Percentiles rank a stretch among this genome's conserved stretches.
Evolutionary conservation across 2,113 vertebrate genomes (phyloP).

Genomic region (Synodontis membranacea): DNA sequence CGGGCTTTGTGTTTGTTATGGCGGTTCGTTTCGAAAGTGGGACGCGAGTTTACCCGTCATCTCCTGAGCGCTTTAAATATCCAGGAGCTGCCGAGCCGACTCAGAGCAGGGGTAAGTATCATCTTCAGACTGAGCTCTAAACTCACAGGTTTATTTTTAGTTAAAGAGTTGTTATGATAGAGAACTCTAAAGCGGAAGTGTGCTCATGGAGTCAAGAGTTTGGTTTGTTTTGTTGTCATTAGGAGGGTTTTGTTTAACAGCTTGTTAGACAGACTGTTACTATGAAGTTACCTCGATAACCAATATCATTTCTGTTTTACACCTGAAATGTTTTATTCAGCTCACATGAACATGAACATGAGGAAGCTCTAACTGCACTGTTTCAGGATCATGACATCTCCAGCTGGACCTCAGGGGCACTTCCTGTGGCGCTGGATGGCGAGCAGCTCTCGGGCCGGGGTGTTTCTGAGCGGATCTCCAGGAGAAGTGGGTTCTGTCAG

Average conservation of each 20-base stretch:
- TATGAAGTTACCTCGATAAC: neutral
- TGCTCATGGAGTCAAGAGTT: neutral
- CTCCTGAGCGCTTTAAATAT: slow-evolving; percentile 7
- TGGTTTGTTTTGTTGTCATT: neutral
- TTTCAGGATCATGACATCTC: slow-evolving; percentile 74
- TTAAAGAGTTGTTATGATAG: neutral
- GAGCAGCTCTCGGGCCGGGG: slow-evolving; percentile 78
- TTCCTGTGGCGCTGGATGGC: slow-evolving; percentile 80
- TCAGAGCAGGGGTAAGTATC: slow-evolving; percentile 57
- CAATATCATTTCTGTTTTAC: too few relatives aligned
- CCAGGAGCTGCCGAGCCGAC: slow-evolving; percentile 52
- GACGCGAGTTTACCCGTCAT: neutral
- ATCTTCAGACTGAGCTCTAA: neutral
- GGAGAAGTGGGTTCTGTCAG: slow-evolving; percentile 65
- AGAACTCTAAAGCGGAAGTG: neutral
- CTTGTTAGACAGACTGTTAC: too few relatives aligned
- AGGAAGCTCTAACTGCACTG: neutral
- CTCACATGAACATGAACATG: too few relatives aligned
- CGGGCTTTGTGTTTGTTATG: slow-evolving; percentile 76
- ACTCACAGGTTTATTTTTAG: neutral
- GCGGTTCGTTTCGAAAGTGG: slow-evolving; percentile 69
- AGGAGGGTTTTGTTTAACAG: neutral
- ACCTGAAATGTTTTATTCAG: neutral
- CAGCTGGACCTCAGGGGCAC: slow-evolving; percentile 73
- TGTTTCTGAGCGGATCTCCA: slow-evolving; percentile 76